Percentiles rank a stretch among this genome's conserved stretches.
Evolutionary conservation across 2,113 vertebrate genomes (phyloP).

Genomic region (Sinocyclocheilus anshuiensis): DNA sequence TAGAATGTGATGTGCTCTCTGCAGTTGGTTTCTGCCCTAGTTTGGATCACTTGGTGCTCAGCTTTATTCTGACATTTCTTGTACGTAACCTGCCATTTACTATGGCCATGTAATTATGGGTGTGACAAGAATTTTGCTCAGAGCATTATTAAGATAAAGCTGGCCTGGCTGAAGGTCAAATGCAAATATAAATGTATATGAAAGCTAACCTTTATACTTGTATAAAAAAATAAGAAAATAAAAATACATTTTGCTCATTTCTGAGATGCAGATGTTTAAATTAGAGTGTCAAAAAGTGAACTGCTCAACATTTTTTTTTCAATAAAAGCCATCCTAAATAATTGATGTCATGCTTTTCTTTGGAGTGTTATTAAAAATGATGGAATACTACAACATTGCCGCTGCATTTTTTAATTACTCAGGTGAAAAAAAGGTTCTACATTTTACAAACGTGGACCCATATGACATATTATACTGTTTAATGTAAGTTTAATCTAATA

Average conservation of each 20-base stretch:
- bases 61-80: constrained; percentile 71
- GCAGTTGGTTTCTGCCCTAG: constrained; percentile 64
- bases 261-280: neutral
- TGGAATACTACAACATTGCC: neutral
- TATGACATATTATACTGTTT: no score
- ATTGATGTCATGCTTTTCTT: neutral
- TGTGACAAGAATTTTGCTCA: neutral
- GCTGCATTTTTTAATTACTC: neutral
- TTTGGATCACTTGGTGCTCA: constrained; percentile 66
- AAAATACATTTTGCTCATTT: neutral
- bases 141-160: constrained; percentile 15
- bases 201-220: no score
- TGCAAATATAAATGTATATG: neutral
- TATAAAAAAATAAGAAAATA: no score
- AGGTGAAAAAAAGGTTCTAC: neutral
- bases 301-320: neutral
- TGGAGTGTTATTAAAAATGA: neutral
- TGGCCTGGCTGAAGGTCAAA: neutral
- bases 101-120: neutral
- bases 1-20: constrained; percentile 67
- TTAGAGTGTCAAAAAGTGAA: neutral
- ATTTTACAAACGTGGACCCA: neutral
- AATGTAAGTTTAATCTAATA: no score
- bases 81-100: constrained; percentile 62
- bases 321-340: neutral